Base-by-base conservation (phyloP, 37 sponge, comb jelly and placozoan species). In the Crambe crambe region DNA sequence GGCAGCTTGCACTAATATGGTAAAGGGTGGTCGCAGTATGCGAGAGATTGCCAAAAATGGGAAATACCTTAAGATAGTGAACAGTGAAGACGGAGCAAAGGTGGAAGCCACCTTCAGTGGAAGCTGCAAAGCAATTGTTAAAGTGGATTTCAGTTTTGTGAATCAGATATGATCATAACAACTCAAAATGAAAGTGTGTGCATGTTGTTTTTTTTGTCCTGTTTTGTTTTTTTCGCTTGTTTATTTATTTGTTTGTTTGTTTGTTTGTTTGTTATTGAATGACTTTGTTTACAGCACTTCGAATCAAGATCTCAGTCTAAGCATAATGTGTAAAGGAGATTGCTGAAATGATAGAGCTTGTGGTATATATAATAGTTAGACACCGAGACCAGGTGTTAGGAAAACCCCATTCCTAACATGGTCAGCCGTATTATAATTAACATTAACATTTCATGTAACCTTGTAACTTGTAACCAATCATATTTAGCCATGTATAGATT, bases 111-210 rank as follows among this genome's bases (percentile, higher is more conserved):
- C 66, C 30, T 65, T 65, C 66, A 65, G 66, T 65, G 66, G 66
- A 26, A 65, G 35, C 66, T 65, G 66, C 35, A 65, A 65, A 9
- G 66, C 66, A 30, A 65, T 65, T 65, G 66, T 65, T 2, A 65
- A 65, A 31, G 31, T 65, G 12, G 66, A 65, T 34, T 65, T 65
- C 35, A 65, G 34, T 2, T 65, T 47, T 47, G 51, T 15, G 51
- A 12, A 47, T 47, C 51, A 47, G 12, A 47, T 12, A 47, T 47
- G 51, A 47, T 47, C 51, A 6, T n/a, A n/a, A 58, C 59, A 58
- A 3, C 4, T 3, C 59, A 12, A 58, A 12, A 18, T 58, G n/a
- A n/a, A n/a, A 23, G 3, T 58, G 20, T 26, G 3, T 12, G 59
- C 21, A 12, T 58, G 59, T 58, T 4, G 21, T 26, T 2, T 4